phyloP scores from a whole-genome alignment of 2,888 invertebrate genomes.

The Macrophya alboannulata region DNA sequence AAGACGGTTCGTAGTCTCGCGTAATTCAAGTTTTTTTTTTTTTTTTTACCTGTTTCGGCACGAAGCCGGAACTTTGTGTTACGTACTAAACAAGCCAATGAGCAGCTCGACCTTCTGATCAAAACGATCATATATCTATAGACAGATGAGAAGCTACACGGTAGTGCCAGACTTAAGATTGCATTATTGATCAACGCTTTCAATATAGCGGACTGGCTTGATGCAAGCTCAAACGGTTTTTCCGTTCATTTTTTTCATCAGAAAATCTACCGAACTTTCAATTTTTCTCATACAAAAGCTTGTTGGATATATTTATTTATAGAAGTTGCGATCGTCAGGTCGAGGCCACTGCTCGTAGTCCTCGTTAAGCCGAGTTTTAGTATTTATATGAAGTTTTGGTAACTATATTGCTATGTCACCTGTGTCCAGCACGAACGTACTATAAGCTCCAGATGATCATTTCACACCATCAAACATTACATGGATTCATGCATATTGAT shows the following conservation, averaged over 20 bases:
- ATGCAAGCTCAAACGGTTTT: background rate
- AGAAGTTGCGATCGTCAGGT: background rate
- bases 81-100: background rate
- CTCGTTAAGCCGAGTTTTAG: background rate
- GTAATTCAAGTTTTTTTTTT: background rate
- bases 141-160: background rate
- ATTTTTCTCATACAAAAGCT: background rate
- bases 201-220: background rate
- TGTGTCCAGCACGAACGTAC: background rate
- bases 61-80: background rate
- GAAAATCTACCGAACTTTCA: background rate
- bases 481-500: background rate
- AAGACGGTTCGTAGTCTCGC: constrained; percentile 86
- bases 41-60: background rate
- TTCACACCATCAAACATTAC: background rate
- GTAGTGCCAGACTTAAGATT: background rate
- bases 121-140: background rate
- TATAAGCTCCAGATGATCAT: background rate
- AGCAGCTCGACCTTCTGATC: background rate
- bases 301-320: background rate
- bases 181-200: constrained; percentile 18
- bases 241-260: background rate
- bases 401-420: background rate
- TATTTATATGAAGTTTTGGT: background rate
- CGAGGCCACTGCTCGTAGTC: background rate